Percentiles rank a stretch among this genome's conserved stretches.
These are phyloP conservation scores for Alca torda DNA, from an alignment of 2,797 vertebrate species.

Conservation along the genomic window DNA sequence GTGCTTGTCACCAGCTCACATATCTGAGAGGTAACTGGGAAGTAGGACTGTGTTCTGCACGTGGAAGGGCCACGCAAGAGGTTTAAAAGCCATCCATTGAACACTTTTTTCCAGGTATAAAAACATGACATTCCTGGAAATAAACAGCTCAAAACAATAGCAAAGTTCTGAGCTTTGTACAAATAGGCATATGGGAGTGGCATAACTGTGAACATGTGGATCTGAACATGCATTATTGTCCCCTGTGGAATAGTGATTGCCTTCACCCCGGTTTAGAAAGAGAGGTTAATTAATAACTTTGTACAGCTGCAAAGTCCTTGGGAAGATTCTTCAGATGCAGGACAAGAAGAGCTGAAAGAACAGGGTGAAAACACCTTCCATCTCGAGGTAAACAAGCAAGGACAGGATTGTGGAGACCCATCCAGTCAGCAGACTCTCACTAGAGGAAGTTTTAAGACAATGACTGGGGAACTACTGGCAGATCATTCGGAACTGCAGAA, in stretches of 20 bases:
- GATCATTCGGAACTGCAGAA: not conserved
- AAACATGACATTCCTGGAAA: not conserved
- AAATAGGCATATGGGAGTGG: not conserved
- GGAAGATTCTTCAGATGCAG: not conserved
- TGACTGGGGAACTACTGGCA: not conserved
- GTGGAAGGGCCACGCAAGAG: too few relatives aligned
- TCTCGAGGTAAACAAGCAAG: not conserved
- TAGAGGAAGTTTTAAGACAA: not conserved
- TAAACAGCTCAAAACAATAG: not conserved
- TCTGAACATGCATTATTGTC: not conserved
- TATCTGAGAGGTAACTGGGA: too few relatives aligned
- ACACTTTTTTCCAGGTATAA: not conserved
- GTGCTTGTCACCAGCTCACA: too few relatives aligned
- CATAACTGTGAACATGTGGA: not conserved
- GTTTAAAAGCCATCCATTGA: not conserved
- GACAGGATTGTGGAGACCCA: not conserved
- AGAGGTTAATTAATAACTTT: not conserved
- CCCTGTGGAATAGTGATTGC: not conserved
- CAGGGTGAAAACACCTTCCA: not conserved
- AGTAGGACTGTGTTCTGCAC: too few relatives aligned
- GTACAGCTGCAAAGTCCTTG: not conserved
- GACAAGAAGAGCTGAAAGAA: not conserved
- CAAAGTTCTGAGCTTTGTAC: not conserved
- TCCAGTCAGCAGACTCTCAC: not conserved
- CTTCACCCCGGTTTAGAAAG: not conserved